phyloP scores from a whole-genome alignment of 2,888 invertebrate genomes.

The Sphaerophoria taeniata region DNA sequence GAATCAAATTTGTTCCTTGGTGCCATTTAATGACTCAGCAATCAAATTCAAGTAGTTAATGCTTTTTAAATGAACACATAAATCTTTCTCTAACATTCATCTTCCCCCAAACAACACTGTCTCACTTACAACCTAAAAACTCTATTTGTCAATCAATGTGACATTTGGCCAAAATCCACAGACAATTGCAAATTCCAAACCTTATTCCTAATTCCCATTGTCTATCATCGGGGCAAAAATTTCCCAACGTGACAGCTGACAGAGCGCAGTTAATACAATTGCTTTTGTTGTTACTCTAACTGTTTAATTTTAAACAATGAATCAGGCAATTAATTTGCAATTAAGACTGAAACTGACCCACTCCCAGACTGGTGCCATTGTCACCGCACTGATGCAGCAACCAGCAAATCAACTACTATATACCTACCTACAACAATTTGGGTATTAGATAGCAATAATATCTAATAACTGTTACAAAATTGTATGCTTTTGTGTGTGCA shows the following conservation, averaged over 20 bases:
- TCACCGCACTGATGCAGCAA: not conserved
- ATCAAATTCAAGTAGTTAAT: constrained; percentile 11
- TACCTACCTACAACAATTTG: not conserved
- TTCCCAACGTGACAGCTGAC: constrained; percentile 63
- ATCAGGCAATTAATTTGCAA: constrained; percentile 65
- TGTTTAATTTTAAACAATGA: constrained; percentile 48
- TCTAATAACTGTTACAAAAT: constrained; percentile 1
- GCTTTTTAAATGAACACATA: constrained; percentile 59
- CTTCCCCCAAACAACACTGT: constrained; percentile 10
- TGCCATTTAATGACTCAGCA: not conserved
- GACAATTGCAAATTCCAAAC: constrained; percentile 54
- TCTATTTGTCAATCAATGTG: constrained; percentile 70
- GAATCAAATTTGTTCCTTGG: not conserved
- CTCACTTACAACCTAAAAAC: constrained; percentile 6
- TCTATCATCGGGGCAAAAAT: constrained; percentile 40
- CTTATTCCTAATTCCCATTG: constrained; percentile 61
- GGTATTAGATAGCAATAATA: constrained; percentile 13
- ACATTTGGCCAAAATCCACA: constrained; percentile 70
- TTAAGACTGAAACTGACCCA: constrained; percentile 45
- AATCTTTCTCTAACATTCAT: constrained; percentile 48
- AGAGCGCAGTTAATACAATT: constrained; percentile 29
- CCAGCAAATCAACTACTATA: not conserved
- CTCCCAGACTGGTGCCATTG: not conserved
- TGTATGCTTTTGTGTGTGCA: not conserved
- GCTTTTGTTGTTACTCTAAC: not conserved